Conservation (phyloP, 1,140 invertebrate species). For the Drosophila cardini region DNA sequence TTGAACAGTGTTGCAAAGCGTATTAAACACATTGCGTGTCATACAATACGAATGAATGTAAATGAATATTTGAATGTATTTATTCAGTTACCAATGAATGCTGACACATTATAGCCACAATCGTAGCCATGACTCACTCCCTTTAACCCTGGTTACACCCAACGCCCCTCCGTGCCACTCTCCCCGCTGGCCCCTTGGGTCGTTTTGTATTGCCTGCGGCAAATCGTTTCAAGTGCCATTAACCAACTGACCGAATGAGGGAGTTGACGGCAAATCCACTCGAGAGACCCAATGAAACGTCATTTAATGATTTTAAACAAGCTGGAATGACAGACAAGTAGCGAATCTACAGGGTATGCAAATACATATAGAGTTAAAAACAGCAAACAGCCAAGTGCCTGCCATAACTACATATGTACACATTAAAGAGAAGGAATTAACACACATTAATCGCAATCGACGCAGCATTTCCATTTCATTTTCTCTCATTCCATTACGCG, state of each 20-base stretch:
- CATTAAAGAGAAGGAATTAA: slow-evolving; percentile 1
- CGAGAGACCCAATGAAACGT: slow-evolving; percentile 20
- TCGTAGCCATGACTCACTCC: slow-evolving; percentile 20
- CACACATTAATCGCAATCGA: slow-evolving; percentile 3
- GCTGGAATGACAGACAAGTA: not conserved
- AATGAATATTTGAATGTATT: slow-evolving; percentile 15
- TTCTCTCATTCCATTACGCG: slow-evolving; percentile 17
- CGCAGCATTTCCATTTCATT: slow-evolving; percentile 40
- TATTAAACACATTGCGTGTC: slow-evolving; percentile 19
- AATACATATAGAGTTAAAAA: not conserved
- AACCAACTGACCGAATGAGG: slow-evolving; percentile 53
- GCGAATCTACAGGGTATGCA: slow-evolving; percentile 4
- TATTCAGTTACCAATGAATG: slow-evolving; percentile 18
- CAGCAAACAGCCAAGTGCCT: slow-evolving; percentile 15
- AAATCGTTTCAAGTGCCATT: slow-evolving; percentile 30
- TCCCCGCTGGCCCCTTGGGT: not conserved
- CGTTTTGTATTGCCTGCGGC: not conserved
- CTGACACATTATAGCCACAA: slow-evolving; percentile 25
- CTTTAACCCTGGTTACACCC: not conserved
- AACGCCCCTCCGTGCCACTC: not conserved
- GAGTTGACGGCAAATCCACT: slow-evolving; percentile 28
- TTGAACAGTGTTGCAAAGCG: slow-evolving; percentile 7
- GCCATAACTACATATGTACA: not conserved
- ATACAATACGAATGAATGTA: slow-evolving; percentile 4
- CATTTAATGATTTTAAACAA: slow-evolving; percentile 12